Evolutionary conservation across 2,888 invertebrate genomes (phyloP).

Genomic region (Pterostichus niger): DNA sequence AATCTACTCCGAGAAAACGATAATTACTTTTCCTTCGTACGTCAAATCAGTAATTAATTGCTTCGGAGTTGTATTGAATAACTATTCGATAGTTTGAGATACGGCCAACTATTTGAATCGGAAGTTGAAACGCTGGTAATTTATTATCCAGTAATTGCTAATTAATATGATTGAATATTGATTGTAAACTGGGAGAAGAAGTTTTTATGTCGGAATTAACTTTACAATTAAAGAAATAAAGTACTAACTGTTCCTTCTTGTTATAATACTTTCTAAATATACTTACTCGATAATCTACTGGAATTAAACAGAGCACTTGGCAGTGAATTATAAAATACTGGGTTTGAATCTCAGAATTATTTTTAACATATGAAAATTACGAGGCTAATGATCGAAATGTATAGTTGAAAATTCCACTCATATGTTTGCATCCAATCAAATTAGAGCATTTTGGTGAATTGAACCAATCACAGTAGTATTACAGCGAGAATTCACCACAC

Average conservation of each 20-base stretch:
- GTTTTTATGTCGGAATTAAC: constrained; percentile 6
- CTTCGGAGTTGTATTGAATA: constrained; percentile 27
- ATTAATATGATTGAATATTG: constrained; percentile 46
- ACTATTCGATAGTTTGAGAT: constrained; percentile 1
- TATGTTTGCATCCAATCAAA: too few species aligned
- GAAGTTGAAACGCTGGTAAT: background rate
- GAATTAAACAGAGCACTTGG: too few species aligned
- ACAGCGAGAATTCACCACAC: too few species aligned
- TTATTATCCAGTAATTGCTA: constrained; percentile 46
- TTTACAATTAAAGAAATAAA: background rate
- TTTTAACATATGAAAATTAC: too few species aligned
- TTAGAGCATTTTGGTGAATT: too few species aligned
- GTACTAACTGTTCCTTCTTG: background rate
- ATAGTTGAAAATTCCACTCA: too few species aligned
- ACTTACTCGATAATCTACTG: too few species aligned
- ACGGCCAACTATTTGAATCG: constrained; percentile 13
- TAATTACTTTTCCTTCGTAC: constrained; percentile 57
- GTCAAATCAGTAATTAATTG: constrained; percentile 63
- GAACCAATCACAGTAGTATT: too few species aligned
- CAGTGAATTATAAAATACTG: too few species aligned
- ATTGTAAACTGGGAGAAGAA: constrained; percentile 9
- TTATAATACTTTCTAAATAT: too few species aligned
- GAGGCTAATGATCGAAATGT: too few species aligned
- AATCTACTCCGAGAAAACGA: constrained; percentile 24
- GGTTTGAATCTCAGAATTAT: too few species aligned